Conservation (phyloP, 2,888 invertebrate species). For the Chloroclystis v-ata region DNA sequence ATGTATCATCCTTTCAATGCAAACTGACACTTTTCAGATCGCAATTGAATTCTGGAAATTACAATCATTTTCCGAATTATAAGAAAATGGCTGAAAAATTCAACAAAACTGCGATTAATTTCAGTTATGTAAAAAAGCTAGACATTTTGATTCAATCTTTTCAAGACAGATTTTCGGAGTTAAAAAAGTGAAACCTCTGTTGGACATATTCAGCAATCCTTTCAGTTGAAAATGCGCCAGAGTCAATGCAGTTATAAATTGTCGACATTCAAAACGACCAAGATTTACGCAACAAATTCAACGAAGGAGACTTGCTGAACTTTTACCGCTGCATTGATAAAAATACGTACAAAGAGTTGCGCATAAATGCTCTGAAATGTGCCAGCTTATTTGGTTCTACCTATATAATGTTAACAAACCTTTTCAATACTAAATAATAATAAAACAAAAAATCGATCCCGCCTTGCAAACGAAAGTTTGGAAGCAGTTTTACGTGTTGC, state of each 20-base stretch:
- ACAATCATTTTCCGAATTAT: too few relatives aligned
- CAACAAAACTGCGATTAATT: too few relatives aligned
- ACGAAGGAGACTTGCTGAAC: slow-evolving; percentile 16
- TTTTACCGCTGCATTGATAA: slow-evolving; percentile 14
- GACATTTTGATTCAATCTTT: slow-evolving; percentile 14
- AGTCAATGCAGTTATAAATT: slow-evolving; percentile 24
- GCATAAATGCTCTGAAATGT: too few relatives aligned
- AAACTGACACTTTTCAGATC: too few relatives aligned
- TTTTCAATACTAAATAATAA: slow-evolving; percentile 9
- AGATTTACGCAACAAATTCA: too few relatives aligned
- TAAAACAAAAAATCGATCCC: slow-evolving; percentile 15
- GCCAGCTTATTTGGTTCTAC: slow-evolving; percentile 14
- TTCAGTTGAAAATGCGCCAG: slow-evolving; percentile 17
- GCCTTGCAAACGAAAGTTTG: slow-evolving; percentile 14
- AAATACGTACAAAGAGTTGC: slow-evolving; percentile 5
- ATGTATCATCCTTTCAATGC: too few relatives aligned
- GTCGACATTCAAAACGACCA: slow-evolving; percentile 27
- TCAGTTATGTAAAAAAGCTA: slow-evolving; percentile 21
- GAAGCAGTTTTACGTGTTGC: slow-evolving; percentile 17
- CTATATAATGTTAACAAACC: slow-evolving; percentile 12
- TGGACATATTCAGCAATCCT: slow-evolving; percentile 24
- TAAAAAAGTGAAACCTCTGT: slow-evolving; percentile 18
- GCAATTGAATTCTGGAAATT: too few relatives aligned
- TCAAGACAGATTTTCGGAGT: slow-evolving; percentile 13
- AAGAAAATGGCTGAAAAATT: too few relatives aligned